Evolutionary conservation across 2,797 vertebrate genomes (phyloP).

Genomic region (Varecia variegata): DNA sequence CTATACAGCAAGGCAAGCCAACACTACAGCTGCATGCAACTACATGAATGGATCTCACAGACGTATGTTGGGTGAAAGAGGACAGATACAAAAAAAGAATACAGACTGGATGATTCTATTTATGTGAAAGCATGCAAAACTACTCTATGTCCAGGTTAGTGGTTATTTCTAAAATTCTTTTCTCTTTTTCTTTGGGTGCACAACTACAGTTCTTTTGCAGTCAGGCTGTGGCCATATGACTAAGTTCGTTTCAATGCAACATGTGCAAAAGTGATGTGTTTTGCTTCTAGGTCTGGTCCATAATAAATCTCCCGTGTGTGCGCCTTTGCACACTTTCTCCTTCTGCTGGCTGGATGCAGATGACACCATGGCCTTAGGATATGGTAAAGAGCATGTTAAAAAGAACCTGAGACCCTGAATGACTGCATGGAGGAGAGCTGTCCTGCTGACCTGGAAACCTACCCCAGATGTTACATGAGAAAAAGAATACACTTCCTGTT

Average conservation of each 20-base stretch:
- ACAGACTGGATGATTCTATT: neutral
- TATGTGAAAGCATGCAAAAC: neutral
- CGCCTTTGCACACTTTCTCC: neutral
- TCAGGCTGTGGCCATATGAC: neutral
- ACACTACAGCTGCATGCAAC: neutral
- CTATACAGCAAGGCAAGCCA: accelerated
- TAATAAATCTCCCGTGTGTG: neutral
- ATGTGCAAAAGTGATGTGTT: neutral
- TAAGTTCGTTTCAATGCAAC: too few species aligned
- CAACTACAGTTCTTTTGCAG: neutral
- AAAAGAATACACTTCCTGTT: neutral
- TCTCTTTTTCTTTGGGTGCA: too few species aligned
- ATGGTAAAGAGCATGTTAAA: too few species aligned
- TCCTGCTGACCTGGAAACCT: neutral
- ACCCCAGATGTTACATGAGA: neutral
- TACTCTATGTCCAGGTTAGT: too few species aligned
- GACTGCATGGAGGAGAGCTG: neutral
- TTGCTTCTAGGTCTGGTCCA: neutral
- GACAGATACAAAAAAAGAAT: neutral
- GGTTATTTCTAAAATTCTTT: neutral
- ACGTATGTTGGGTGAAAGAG: accelerated
- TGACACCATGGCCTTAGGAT: neutral
- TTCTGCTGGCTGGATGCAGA: neutral
- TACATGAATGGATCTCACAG: neutral
- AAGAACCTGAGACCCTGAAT: neutral